Percentiles rank a stretch among this genome's conserved stretches.
Evolutionary conservation across 2,113 vertebrate species (phyloP).

Genomic region (Plotosus lineatus): DNA sequence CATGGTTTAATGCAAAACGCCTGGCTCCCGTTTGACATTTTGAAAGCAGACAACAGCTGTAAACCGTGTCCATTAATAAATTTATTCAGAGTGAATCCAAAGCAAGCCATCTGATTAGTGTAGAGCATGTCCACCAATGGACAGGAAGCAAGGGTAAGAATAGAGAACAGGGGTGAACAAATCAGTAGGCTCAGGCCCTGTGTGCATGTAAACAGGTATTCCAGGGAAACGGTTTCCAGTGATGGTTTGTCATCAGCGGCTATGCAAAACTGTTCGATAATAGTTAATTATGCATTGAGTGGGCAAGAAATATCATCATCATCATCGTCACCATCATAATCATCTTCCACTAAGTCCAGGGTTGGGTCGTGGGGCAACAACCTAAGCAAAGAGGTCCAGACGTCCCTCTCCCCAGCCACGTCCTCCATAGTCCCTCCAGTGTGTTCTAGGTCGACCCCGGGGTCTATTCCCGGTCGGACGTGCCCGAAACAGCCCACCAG

Average conservation of each 20-base stretch:
- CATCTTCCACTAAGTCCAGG: too few species aligned
- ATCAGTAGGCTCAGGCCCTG: not conserved
- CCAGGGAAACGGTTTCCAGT: not conserved
- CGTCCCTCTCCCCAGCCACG: too few species aligned
- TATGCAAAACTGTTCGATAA: not conserved
- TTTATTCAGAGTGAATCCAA: not conserved
- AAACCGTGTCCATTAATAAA: not conserved
- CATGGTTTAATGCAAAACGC: not conserved
- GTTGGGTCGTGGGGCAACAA: too few species aligned
- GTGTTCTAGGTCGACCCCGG: too few species aligned
- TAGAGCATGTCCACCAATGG: not conserved
- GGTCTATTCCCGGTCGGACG: too few species aligned
- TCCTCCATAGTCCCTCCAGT: too few species aligned
- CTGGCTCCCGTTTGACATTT: slow-evolving; percentile 1
- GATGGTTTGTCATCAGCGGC: not conserved
- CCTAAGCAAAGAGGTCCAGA: too few species aligned
- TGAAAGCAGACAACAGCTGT: not conserved
- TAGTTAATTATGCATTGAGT: not conserved
- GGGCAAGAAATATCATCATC: not conserved
- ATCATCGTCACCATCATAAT: too few species aligned
- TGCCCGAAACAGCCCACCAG: too few species aligned
- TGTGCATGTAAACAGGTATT: not conserved
- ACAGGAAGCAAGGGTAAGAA: not conserved
- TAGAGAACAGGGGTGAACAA: not conserved
- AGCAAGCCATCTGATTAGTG: not conserved